phyloP scores from a whole-genome alignment of 2,888 invertebrate species.

The Drosophila borealis region DNA sequence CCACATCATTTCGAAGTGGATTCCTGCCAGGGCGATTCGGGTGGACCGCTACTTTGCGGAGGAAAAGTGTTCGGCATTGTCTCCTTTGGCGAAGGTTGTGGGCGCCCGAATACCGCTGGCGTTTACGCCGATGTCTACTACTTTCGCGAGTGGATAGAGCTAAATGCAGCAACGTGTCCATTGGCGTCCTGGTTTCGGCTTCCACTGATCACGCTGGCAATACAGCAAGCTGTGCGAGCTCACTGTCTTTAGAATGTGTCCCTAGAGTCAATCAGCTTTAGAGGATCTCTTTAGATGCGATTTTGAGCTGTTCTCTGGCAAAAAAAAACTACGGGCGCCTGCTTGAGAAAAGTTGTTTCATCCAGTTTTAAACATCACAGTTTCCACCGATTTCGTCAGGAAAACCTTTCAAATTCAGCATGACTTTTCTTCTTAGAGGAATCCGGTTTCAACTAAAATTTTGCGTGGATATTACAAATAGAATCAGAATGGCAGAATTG shows the following conservation, averaged over 20 bases:
- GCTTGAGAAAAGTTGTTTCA: no score
- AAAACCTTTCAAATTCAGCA: no score
- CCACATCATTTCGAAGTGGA: conserved; percentile 47
- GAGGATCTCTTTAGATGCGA: neutral
- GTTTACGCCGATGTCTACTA: conserved; percentile 64
- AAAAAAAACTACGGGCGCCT: no score
- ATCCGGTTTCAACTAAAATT: no score
- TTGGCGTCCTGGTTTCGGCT: neutral
- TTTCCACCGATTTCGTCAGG: no score
- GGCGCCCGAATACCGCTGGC: conserved; percentile 33
- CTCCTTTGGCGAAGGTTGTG: conserved; percentile 69
- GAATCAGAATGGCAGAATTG: no score
- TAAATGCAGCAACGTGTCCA: conserved; percentile 10
- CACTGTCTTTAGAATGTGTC: neutral
- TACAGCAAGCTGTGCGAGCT: neutral
- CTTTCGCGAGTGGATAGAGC: conserved; percentile 55
- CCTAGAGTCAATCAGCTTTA: neutral
- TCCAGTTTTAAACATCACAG: no score
- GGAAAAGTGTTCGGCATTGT: conserved; percentile 59
- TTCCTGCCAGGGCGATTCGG: conserved; percentile 74
- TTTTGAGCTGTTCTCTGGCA: neutral
- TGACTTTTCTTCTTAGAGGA: no score
- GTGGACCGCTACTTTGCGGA: conserved; percentile 67
- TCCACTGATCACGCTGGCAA: conserved; percentile 1
- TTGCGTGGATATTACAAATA: no score